Percentiles rank a stretch among this genome's conserved stretches.
These are phyloP conservation scores for Parus major DNA, from an alignment of 2,113 vertebrate species.

Conservation along the genomic window DNA sequence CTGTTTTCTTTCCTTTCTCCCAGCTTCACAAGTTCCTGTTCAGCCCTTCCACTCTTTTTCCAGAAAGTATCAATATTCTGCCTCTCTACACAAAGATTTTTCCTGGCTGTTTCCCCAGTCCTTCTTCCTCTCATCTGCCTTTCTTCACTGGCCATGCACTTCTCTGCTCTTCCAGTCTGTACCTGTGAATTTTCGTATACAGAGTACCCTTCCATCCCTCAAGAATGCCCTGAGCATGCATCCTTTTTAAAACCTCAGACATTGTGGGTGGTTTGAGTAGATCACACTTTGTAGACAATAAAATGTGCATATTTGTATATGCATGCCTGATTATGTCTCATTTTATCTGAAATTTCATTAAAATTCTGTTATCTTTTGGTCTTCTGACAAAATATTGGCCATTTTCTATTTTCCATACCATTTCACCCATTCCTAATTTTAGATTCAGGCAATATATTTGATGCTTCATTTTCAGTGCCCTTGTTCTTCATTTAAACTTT, in stretches of 20 bases:
- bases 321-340: background rate
- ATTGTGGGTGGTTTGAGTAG: background rate
- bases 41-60: background rate
- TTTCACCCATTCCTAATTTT: slow-evolving; percentile 58
- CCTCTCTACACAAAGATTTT: background rate
- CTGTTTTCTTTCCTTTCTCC: background rate
- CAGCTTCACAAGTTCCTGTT: background rate
- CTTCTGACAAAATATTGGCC: slow-evolving; percentile 29
- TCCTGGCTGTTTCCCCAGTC: background rate
- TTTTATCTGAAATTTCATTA: slow-evolving; percentile 45
- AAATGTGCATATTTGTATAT: background rate
- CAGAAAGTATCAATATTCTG: background rate
- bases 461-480: slow-evolving; percentile 57
- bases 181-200: background rate
- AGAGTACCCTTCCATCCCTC: background rate
- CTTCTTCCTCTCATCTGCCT: background rate
- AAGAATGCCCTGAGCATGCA: background rate
- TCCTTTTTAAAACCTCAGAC: background rate
- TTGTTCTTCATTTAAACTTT: slow-evolving; percentile 60
- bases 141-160: background rate
- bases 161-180: background rate
- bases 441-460: slow-evolving; percentile 55
- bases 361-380: slow-evolving; percentile 22
- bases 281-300: background rate
- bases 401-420: slow-evolving; percentile 58